Percentiles rank a stretch among this genome's conserved stretches.
These are phyloP conservation scores for Heliconius sara DNA, from an alignment of 2,888 invertebrate species.

Conservation along the genomic window DNA sequence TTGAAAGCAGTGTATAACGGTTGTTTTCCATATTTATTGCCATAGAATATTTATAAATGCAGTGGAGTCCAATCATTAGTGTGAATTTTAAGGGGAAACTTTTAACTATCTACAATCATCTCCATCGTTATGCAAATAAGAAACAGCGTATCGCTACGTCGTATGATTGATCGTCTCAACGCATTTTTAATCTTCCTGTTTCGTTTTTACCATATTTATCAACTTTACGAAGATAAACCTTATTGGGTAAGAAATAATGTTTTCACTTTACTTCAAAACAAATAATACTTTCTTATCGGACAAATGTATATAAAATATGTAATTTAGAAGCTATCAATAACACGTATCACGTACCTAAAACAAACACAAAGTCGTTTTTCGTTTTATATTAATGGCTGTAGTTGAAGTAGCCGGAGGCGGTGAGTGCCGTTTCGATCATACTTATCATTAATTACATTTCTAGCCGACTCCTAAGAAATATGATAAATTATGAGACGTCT, in stretches of 20 bases:
- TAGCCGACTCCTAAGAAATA: slow-evolving; percentile 50
- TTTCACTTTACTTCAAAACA: slow-evolving; percentile 38
- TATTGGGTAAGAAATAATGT: slow-evolving; percentile 36
- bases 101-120: slow-evolving; percentile 36
- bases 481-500: slow-evolving; percentile 60
- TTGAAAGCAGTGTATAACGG: neutral
- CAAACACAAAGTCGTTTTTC: slow-evolving; percentile 37
- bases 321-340: slow-evolving; percentile 32
- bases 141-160: slow-evolving; percentile 70
- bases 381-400: slow-evolving; percentile 46
- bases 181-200: slow-evolving; percentile 76
- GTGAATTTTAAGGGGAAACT: slow-evolving; percentile 18
- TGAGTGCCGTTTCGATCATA: slow-evolving; percentile 46
- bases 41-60: slow-evolving; percentile 13
- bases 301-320: slow-evolving; percentile 21
- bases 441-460: slow-evolving; percentile 50
- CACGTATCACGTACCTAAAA: slow-evolving; percentile 20
- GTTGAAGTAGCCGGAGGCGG: slow-evolving; percentile 42
- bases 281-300: slow-evolving; percentile 35
- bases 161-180: slow-evolving; percentile 74
- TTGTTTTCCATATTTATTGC: slow-evolving; percentile 17
- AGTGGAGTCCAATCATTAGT: slow-evolving; percentile 19
- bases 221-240: slow-evolving; percentile 28
- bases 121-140: slow-evolving; percentile 75
- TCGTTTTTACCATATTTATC: slow-evolving; percentile 45